A percentile compares a stretch with the other conserved stretches of the same genome.
These are phyloP conservation scores for Lottia scabra DNA, from an alignment of 2,888 invertebrate genomes.

Conservation along the genomic window DNA sequence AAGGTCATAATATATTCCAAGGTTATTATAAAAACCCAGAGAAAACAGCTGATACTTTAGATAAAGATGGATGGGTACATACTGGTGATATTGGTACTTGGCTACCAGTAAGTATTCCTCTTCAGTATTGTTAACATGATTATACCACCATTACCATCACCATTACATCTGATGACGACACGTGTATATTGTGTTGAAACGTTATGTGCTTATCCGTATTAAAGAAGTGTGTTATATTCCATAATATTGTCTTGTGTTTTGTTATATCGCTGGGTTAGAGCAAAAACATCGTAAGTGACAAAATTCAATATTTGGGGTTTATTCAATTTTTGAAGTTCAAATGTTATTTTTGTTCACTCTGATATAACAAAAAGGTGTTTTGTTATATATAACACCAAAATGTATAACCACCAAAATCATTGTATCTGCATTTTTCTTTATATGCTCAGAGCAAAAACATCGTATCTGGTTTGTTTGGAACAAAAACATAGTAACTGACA, in stretches of 20 bases:
- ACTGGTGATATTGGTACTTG: conserved; percentile 97
- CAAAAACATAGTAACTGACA: not conserved
- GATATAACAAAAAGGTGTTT: not conserved
- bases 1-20: conserved; percentile 47
- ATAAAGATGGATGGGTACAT: conserved; percentile 73
- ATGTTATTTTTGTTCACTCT: not conserved
- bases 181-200: too few relatives aligned
- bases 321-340: not conserved
- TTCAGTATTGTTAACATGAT: too few relatives aligned
- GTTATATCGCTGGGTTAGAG: conserved; percentile 1
- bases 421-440: not conserved
- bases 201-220: too few relatives aligned
- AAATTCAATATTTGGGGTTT: not conserved
- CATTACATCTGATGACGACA: too few relatives aligned
- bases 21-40: conserved; percentile 61
- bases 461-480: not conserved
- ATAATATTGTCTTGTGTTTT: too few relatives aligned
- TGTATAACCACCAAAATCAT: not conserved
- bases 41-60: conserved; percentile 55
- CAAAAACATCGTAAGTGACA: not conserved
- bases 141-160: too few relatives aligned
- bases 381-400: not conserved
- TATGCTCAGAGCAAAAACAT: not conserved
- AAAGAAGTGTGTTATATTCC: too few relatives aligned
- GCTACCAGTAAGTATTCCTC: conserved; percentile 79